Base-by-base conservation (phyloP, 2,888 invertebrate genomes). In the Electrophaes corylata region DNA sequence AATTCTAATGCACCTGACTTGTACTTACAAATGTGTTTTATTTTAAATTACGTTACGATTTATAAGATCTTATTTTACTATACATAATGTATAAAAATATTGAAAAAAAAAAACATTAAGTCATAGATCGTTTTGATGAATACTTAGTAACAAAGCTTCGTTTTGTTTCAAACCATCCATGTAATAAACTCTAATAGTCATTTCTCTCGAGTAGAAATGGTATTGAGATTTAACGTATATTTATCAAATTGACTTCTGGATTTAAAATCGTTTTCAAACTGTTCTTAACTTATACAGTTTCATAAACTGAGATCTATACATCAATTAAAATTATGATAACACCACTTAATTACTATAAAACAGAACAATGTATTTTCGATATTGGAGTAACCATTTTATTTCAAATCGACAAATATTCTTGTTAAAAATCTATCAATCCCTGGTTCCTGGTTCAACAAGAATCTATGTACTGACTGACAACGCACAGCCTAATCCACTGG, bases 191-290 rank as follows among this genome's bases (percentile, higher is more conserved):
- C 70, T 57, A 61, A 72, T 67, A 75, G 70, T 63, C 76, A 62
- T 67, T 66, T 76, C 76, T 77, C 65, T 45, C 69, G 33, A 10
- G 67, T 64, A 76, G 78, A 76, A 73, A 70, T 62, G 77, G 75
- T 75, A 76, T 67, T 79, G 79, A 51, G 64, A 12, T 46, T 19
- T n/a, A 41, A 23, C 20, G 5, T 20, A 4, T 20, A 20, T 20
- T 20, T 20, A 20, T 20, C 20, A 41, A 14, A 20, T 8, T 3
- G 10, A 40, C 40, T 20, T 40, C 19, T 20, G 19, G 41, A 23
- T 20, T 41, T 10, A 4, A 31, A 45, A 45, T 18, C 16, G 31
- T 45, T 35, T 23, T 16, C 16, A 23, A 43, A 43, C 50, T 41
- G 46, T 49, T 29, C 48, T 37, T 19, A 3, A 53, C 33, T 16